A percentile compares a stretch with the other conserved stretches of the same genome.
Evolutionary conservation across 2,797 vertebrate genomes (phyloP).

Genomic region (Anguilla megastoma): DNA sequence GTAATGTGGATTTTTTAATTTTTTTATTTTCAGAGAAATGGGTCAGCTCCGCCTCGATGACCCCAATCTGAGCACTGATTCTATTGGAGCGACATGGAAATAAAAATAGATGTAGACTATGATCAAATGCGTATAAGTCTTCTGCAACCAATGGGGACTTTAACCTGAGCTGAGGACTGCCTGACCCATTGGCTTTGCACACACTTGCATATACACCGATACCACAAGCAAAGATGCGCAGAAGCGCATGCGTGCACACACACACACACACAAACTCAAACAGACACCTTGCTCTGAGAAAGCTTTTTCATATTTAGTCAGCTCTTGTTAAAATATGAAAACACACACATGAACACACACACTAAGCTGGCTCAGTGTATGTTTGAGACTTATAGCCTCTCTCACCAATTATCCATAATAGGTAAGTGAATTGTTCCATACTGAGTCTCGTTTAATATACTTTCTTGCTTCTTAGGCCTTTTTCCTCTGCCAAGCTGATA

Average conservation of each 20-base stretch:
- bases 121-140: slow-evolving; percentile 18
- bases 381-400: slow-evolving; percentile 48
- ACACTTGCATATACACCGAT: neutral
- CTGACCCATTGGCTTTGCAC: neutral
- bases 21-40: slow-evolving; percentile 55
- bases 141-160: slow-evolving; percentile 13
- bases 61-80: slow-evolving; percentile 55
- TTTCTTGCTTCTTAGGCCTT: slow-evolving; percentile 47
- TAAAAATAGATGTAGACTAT: slow-evolving; percentile 45
- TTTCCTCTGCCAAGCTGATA: slow-evolving; percentile 44
- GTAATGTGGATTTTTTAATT: slow-evolving; percentile 34
- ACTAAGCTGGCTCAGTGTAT: slow-evolving; percentile 38
- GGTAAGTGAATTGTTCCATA: slow-evolving; percentile 53
- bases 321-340: neutral
- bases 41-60: slow-evolving; percentile 59
- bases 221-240: neutral
- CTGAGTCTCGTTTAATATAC: slow-evolving; percentile 39
- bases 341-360: neutral
- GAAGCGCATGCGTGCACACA: neutral
- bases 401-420: slow-evolving; percentile 49
- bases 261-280: neutral
- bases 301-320: too few species aligned
- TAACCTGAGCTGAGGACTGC: slow-evolving; percentile 9
- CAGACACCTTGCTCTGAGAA: neutral
- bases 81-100: slow-evolving; percentile 48